Conservation (phyloP, 2,113 vertebrate species). For the Hemiscyllium ocellatum region DNA sequence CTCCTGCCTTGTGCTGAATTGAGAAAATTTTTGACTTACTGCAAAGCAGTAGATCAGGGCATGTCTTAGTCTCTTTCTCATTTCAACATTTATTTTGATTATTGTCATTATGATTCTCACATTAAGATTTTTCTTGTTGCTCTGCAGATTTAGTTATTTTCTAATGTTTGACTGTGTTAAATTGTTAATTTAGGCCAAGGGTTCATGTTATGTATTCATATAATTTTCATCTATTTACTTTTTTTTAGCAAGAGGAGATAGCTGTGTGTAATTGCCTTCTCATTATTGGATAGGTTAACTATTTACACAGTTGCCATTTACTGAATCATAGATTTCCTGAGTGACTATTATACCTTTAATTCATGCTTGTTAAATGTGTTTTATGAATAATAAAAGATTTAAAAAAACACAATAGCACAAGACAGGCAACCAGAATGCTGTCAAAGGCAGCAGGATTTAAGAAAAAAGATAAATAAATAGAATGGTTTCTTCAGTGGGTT, state of each 20-base stretch:
- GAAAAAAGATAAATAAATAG: background rate
- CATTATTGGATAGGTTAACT: background rate
- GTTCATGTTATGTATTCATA: background rate
- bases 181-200: background rate
- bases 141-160: background rate
- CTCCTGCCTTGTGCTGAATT: background rate
- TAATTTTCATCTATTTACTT: background rate
- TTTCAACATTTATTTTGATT: slow-evolving; percentile 6
- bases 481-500: background rate
- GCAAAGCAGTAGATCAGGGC: background rate
- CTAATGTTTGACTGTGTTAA: background rate
- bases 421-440: background rate
- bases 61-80: background rate
- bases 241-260: background rate
- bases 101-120: background rate
- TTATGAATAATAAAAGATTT: background rate
- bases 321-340: background rate
- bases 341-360: background rate
- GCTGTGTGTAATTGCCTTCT: background rate
- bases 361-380: background rate
- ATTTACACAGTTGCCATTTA: background rate
- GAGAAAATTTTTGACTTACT: background rate
- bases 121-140: background rate
- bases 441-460: background rate
- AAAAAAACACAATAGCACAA: background rate